Evolutionary conservation across 23 tunicate genomes (phyloP), one percentile per base, ranked within the genome.

Genomic region (Diplosoma virens): DNA sequence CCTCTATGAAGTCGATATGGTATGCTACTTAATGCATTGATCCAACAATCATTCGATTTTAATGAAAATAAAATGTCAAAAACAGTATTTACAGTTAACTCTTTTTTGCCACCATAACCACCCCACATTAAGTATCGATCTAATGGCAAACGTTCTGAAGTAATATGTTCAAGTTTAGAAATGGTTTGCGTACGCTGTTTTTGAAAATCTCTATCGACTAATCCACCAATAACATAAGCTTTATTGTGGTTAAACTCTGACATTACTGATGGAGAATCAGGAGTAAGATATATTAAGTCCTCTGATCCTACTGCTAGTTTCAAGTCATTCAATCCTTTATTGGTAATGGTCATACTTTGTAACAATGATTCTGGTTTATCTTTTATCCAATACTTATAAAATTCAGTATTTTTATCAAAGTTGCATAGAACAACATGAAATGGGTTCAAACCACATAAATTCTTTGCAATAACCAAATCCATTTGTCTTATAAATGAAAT

Each of bases 1-100:
- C 93, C 93, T 29, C 77, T 26, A 36, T 87, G 93, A 7, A 74
- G 75, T 63, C 93, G 71, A 32, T 55, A 31, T 2, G 93, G 86
- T 30, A 80, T 73, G 64, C 66, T 64, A 37, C 59, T 37, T 14
- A 87, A 66, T 24, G 93, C 93, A 37, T 73, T 59, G 21, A 75
- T 37, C 93, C 93, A 87, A 56, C 58, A 58, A 20, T 82, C 86
- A 22, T 82, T 80, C 0, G 32, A 60, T 27, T 84, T 78, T 17
- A 79, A 60, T 1, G 81, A 66, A 2, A n/a, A 68, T 21, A 87
- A 35, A 26, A 87, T 52, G 37, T 80, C 30, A 25, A 73, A 65
- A 2, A 66, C 64, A 0, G 54, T 47, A 48, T 81, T 55, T 14
- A 87, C 26, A 33, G 81, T 61, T 9, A 87, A 69, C 6, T 73